Conservation (phyloP, 2,113 vertebrate species). For the Bettongia penicillata region DNA sequence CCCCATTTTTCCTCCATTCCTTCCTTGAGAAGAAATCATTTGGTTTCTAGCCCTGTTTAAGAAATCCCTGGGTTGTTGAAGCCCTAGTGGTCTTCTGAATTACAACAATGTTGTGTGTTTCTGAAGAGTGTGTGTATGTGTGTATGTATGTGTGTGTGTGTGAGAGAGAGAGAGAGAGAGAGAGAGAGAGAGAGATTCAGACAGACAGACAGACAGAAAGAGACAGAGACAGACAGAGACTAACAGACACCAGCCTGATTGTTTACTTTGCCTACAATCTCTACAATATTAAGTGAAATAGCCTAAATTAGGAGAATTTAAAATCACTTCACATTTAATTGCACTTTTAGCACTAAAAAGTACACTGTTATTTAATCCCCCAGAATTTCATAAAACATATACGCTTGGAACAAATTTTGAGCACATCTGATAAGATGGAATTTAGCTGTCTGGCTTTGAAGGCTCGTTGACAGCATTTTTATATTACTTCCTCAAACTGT, state of each 20-base stretch:
- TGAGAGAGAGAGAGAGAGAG: neutral
- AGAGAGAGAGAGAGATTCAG: no score
- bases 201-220: no score
- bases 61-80: constrained; percentile 14
- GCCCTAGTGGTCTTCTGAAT: constrained; percentile 20
- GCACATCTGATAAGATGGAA: neutral
- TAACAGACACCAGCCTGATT: neutral
- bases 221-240: no score
- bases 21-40: neutral
- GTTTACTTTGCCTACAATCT: neutral
- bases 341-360: constrained; percentile 12
- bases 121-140: no score
- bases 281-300: neutral
- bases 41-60: constrained; percentile 21
- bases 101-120: neutral
- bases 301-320: neutral
- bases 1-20: neutral
- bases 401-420: constrained; percentile 7
- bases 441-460: constrained; percentile 17
- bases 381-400: neutral
- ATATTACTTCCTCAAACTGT: constrained; percentile 44
- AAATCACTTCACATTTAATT: constrained; percentile 18
- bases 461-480: constrained; percentile 32
- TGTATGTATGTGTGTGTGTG: no score
- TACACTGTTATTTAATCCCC: neutral